phyloP scores from a whole-genome alignment of 2,888 invertebrate genomes.

The Dascillus cervinus region DNA sequence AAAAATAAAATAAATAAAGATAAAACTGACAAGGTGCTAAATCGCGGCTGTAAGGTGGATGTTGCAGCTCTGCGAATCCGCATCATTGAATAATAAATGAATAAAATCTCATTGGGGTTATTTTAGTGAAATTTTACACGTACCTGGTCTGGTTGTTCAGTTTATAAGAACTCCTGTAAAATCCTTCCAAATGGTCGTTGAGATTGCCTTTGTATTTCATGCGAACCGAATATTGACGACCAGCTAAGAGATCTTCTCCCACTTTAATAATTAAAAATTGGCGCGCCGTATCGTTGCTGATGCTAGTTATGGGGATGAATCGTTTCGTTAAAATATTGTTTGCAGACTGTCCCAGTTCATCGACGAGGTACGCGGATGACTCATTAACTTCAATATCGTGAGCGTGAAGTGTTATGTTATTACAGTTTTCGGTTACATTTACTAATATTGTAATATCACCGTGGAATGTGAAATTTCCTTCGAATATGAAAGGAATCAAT shows the following conservation, averaged over 20 bases:
- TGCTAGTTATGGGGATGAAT: constrained; percentile 16
- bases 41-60: too few species aligned
- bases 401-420: constrained; percentile 67
- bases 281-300: constrained; percentile 50
- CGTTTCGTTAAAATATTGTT: too few species aligned
- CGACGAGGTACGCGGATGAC: constrained; percentile 20
- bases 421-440: constrained; percentile 52
- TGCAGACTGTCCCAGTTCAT: constrained; percentile 6
- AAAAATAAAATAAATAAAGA: constrained; percentile 1
- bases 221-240: constrained; percentile 56
- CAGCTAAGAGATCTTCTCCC: constrained; percentile 49
- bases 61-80: too few species aligned
- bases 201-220: constrained; percentile 66
- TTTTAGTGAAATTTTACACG: too few species aligned
- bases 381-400: constrained; percentile 59
- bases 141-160: constrained; percentile 63
- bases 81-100: too few species aligned
- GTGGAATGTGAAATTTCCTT: constrained; percentile 71
- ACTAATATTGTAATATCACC: constrained; percentile 61
- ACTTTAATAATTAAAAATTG: constrained; percentile 65
- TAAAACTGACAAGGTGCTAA: too few species aligned
- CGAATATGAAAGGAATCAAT: constrained; percentile 63
- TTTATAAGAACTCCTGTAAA: constrained; percentile 75
- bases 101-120: too few species aligned
- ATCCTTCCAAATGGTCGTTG: constrained; percentile 70